Conservation (phyloP, 2,113 vertebrate species). For the Nibea albiflora region DNA sequence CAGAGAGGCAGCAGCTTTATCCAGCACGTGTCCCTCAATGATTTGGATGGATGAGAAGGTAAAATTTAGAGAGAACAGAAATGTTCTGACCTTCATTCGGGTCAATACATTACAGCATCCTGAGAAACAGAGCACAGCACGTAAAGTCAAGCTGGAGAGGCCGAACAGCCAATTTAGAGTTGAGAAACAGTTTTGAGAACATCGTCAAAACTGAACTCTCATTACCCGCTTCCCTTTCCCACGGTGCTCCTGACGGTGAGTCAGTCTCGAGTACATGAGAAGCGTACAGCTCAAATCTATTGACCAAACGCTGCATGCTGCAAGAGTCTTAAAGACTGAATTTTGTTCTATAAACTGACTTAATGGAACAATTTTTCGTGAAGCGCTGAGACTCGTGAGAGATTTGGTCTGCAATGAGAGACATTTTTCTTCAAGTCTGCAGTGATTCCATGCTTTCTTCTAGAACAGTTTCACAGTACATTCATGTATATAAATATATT, state of each 20-base stretch:
- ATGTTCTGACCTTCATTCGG: background rate
- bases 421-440: background rate
- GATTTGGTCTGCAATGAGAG: background rate
- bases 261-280: conserved; percentile 56
- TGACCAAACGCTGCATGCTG: conserved; percentile 44
- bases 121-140: background rate
- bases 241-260: conserved; percentile 48
- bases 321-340: conserved; percentile 6
- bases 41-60: background rate
- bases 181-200: conserved; percentile 18
- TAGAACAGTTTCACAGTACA: background rate
- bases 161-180: background rate
- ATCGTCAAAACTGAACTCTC: conserved; percentile 55
- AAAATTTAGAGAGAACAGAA: background rate
- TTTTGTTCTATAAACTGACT: background rate
- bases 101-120: background rate
- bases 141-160: background rate
- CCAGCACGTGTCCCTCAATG: too few species aligned
- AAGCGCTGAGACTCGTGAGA: background rate
- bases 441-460: background rate
- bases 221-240: conserved; percentile 47
- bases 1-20: too few species aligned
- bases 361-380: background rate
- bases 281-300: conserved; percentile 28
- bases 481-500: background rate